Evolutionary conservation across 2,888 invertebrate genomes (phyloP), one percentile per base, ranked within the genome.

Genomic region (Dasysyrphus tricinctus): DNA sequence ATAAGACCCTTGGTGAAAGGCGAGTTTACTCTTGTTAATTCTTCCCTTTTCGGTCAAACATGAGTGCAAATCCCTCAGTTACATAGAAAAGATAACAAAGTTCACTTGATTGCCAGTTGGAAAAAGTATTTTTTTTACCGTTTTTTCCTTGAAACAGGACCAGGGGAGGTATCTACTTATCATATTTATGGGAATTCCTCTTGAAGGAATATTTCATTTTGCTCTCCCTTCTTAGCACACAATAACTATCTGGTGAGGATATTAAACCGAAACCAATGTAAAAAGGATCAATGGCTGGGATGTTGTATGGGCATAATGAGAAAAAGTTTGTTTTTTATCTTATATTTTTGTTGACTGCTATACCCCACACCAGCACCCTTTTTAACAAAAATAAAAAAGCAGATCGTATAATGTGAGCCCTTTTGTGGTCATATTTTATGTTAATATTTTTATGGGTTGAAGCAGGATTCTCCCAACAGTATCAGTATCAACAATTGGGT

Each of bases 131-230:
- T 29, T 51, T 65, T 44, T 5, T 29, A 11, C 3, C 24, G 3
- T 24, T 44, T 44, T 67, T 51, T 51, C 24, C 54, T 54, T 54
- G 54, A 54, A 63, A 61, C 49, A 39, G 42, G 54, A 67, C 65
- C 65, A 72, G 24, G 56, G 70, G 67, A 76, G 80, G 67, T 84
- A 65, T 65, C 65, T 65, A 84, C 80, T 84, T 84, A 84, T 73
- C 84, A 84, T 84, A 84, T 84, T 84, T 84, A 80, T 84, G 67
- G 80, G 80, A 80, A 84, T 84, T 84, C 65, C 76, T 80, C 72
- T 12, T 11, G 65, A 67, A 32, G 59, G 34, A 54, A 72, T 69
- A 76, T 54, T 65, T 57, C 44, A 72, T 80, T 76, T 73, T 37
- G 37, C 9, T 47, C 63, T 14, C 70, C 44, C 51, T 63, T 63